Evolutionary conservation across 64 coral and sea anemone genomes (phyloP), one percentile per base, ranked within the genome.

Genomic region (Montipora foliosa): DNA sequence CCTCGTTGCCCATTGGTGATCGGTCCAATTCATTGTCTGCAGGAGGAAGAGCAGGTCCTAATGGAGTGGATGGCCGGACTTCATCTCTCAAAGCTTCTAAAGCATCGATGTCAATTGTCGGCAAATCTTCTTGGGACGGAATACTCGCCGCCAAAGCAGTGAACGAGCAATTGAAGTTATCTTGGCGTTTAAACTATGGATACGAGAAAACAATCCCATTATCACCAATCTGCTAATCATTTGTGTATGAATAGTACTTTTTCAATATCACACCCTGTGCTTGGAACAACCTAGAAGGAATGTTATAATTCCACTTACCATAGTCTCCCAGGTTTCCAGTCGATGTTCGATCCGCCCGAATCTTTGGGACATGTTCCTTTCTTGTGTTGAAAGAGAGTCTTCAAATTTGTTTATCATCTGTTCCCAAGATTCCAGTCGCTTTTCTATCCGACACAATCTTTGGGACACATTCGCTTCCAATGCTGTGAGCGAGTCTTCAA

Each of bases 51-150:
- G 53, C 3, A 57, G 53, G 53, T 57, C 53, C 53, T 4, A 57
- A 57, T 57, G 69, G 69, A 73, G 22, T 73, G 5, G 69, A 73
- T 73, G 69, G 69, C 69, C 0, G 19, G 19, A 20, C 22, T 76
- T 14, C 14, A 2, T 76, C 74, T 19, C 74, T 76, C 74, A 76
- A 76, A 13, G 19, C 21, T 44, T 5, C 20, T 4, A 76, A 76
- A 76, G 74, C 21, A 44, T 76, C 25, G 11, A 76, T 44, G 74
- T 76, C 74, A 45, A 76, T 76, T 44, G 74, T 76, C 29, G 74
- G 37, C 74, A 76, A 11, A 44, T 76, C 74, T 45, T 76, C 19
- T 11, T 45, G 25, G 12, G 74, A 44, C 25, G 7, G 8, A 45
- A 76, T 13, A 44, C 74, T 45, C 21, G 74, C 74, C 20, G 74